Evolutionary conservation across 2,113 vertebrate genomes (phyloP).

Genomic region (Climacteris rufus): DNA sequence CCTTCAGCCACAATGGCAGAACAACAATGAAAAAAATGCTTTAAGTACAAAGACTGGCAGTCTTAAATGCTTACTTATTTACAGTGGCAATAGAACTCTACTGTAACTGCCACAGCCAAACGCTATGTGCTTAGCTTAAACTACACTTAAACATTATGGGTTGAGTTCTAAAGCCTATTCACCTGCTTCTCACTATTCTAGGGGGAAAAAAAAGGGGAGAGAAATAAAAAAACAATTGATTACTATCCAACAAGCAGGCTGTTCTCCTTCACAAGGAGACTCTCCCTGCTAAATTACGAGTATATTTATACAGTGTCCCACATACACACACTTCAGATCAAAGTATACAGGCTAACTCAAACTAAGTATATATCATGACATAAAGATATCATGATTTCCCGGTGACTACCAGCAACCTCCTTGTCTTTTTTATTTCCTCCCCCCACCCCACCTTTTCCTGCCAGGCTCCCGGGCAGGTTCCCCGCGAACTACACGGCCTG

Average conservation of each 20-base stretch:
- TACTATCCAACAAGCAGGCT: not conserved
- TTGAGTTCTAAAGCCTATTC: not conserved
- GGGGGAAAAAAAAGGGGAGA: no score
- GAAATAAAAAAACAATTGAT: not conserved
- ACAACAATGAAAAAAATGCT: not conserved
- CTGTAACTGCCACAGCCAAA: not conserved
- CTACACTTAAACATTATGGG: not conserved
- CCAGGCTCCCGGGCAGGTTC: not conserved
- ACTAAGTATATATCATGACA: not conserved
- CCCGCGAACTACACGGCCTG: not conserved
- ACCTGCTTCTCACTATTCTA: not conserved
- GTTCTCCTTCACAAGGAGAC: not conserved
- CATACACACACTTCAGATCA: not conserved
- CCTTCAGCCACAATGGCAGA: not conserved
- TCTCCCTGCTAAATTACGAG: not conserved
- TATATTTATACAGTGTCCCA: not conserved
- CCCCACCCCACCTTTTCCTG: not conserved
- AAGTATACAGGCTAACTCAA: not conserved
- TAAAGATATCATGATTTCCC: not conserved
- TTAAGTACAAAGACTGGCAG: not conserved
- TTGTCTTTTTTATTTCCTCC: no score
- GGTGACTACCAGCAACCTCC: not conserved
- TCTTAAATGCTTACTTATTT: constrained; percentile 9
- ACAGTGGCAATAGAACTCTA: not conserved
- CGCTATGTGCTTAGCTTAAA: not conserved